phyloP scores from a whole-genome alignment of 2,797 vertebrate species.

The Sciurus carolinensis region DNA sequence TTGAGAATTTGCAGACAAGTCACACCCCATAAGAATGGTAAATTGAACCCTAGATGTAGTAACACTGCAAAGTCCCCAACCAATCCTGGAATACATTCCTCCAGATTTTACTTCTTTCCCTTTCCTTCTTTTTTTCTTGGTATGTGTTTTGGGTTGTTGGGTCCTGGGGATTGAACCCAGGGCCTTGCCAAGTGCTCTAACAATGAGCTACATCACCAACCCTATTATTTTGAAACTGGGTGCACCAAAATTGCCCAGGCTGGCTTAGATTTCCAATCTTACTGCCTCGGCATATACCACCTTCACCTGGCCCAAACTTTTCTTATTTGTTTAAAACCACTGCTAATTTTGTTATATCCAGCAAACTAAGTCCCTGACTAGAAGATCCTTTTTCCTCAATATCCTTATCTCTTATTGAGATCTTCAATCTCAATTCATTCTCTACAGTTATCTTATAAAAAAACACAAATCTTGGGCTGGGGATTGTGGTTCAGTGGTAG shows the following conservation, averaged over 20 bases:
- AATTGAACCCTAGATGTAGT: neutral
- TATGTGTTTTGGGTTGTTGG: too few relatives aligned
- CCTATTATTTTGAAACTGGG: too few relatives aligned
- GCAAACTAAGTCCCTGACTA: constrained; percentile 28
- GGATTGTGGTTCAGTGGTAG: too few relatives aligned
- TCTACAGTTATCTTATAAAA: constrained; percentile 25
- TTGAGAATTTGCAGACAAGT: constrained; percentile 12
- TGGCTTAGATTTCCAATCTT: too few relatives aligned
- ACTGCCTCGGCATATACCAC: too few relatives aligned
- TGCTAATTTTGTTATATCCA: constrained; percentile 23
- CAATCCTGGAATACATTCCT: neutral
- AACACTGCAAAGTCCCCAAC: neutral
- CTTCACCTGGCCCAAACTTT: too few relatives aligned
- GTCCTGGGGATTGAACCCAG: too few relatives aligned
- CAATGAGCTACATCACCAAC: too few relatives aligned
- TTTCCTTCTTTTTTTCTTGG: fast-evolving
- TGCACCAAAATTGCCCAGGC: too few relatives aligned
- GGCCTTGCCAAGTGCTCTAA: too few relatives aligned
- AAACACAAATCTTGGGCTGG: neutral
- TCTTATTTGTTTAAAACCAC: neutral
- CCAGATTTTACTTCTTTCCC: neutral
- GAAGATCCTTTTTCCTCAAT: neutral
- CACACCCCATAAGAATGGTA: neutral
- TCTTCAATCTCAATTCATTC: constrained; percentile 21
- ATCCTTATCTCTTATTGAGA: neutral